A percentile compares a stretch with the other conserved stretches of the same genome.
These are phyloP conservation scores for Trachythela sp. DNA, from an alignment of 64 coral and sea anemone genomes.

Conservation along the genomic window DNA sequence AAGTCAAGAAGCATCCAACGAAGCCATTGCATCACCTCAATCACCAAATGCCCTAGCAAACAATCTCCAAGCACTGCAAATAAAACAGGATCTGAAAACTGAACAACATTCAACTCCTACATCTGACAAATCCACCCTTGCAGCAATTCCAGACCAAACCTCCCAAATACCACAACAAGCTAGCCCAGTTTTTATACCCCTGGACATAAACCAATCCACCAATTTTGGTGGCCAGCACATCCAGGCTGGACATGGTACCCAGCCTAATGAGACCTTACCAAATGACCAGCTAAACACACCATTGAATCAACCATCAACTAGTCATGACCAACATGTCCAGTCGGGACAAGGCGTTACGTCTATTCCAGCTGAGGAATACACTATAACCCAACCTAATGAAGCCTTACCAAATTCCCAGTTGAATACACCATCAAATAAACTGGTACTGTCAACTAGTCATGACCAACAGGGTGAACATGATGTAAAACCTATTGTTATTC, in stretches of 20 bases:
- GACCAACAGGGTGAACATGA: background rate
- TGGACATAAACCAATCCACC: no score
- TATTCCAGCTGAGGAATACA: background rate
- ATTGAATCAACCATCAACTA: background rate
- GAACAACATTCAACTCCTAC: background rate
- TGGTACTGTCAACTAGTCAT: background rate
- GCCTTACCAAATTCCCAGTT: background rate
- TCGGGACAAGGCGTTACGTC: background rate
- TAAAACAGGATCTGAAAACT: background rate
- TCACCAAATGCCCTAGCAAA: background rate
- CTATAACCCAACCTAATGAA: background rate
- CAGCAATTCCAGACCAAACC: no score
- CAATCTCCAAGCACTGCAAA: background rate
- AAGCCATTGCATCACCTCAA: background rate
- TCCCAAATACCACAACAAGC: no score
- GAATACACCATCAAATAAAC: background rate
- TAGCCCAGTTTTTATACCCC: no score
- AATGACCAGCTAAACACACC: background rate
- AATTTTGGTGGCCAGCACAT: no score
- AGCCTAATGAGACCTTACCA: background rate
- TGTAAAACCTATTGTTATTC: no score
- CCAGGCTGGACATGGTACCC: no score
- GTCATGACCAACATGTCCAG: background rate
- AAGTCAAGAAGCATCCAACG: no score
- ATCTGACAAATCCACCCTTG: no score